These are phyloP conservation scores for Geophilus truncorum DNA, from an alignment of 2,888 invertebrate species.

Conservation along the genomic window DNA sequence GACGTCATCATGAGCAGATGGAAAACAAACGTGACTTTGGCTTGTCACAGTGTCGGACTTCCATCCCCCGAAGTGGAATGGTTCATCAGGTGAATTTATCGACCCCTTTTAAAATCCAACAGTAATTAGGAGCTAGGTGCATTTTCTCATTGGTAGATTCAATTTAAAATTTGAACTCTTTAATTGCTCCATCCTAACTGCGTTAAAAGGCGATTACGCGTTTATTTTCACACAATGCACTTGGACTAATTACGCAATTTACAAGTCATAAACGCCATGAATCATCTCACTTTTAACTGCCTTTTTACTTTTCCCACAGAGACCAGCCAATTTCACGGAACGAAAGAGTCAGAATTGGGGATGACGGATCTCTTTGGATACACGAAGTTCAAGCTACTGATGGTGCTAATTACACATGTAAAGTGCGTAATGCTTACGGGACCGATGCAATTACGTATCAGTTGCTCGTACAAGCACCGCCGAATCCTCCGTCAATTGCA, in stretches of 20 bases:
- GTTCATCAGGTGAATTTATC: constrained; percentile 34
- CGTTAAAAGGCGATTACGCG: background rate
- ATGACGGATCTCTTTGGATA: constrained; percentile 86
- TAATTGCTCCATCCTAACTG: background rate
- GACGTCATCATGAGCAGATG: constrained; percentile 31
- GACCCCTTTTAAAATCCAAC: background rate
- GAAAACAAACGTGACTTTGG: constrained; percentile 35
- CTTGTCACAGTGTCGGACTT: constrained; percentile 34
- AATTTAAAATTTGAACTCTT: background rate
- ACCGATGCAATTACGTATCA: constrained; percentile 90
- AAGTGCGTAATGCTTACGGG: constrained; percentile 86
- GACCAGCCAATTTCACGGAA: constrained; percentile 44
- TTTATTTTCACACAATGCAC: background rate
- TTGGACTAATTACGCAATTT: background rate
- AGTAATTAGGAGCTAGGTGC: background rate
- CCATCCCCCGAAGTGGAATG: constrained; percentile 36
- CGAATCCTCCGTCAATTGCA: constrained; percentile 23
- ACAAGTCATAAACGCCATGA: background rate
- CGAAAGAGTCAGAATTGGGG: constrained; percentile 74
- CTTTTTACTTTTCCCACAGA: background rate
- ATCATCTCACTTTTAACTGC: background rate
- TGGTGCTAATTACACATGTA: constrained; percentile 90
- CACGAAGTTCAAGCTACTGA: constrained; percentile 82
- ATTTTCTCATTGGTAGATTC: background rate
- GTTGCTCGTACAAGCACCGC: constrained; percentile 63